Conservation (phyloP, 2,113 vertebrate species). For the Acrocephalus kingi region DNA sequence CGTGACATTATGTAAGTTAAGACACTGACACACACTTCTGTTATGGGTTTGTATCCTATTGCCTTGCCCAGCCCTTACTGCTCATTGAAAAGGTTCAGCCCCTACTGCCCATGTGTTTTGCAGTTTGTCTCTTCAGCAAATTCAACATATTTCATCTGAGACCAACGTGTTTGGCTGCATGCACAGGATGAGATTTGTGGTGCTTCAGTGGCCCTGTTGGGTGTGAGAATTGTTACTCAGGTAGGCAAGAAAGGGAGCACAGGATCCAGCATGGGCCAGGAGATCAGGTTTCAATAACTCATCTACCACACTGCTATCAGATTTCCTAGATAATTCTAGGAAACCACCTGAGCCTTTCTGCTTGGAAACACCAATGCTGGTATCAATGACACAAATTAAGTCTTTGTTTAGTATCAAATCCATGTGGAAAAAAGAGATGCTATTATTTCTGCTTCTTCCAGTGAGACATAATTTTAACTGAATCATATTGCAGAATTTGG, state of each 20-base stretch:
- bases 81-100: not conserved
- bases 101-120: not conserved
- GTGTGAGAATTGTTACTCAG: not conserved
- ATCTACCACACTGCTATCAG: not conserved
- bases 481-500: not conserved
- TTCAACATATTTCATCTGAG: not conserved
- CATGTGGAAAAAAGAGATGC: not conserved
- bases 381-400: not conserved
- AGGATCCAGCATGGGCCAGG: not conserved
- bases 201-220: not conserved
- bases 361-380: not conserved
- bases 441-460: not conserved
- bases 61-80: not conserved
- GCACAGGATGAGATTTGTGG: not conserved
- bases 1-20: not conserved
- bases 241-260: not conserved
- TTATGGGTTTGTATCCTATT: not conserved
- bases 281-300: not conserved
- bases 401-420: not conserved
- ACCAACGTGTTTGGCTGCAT: fast-evolving
- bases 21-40: not conserved
- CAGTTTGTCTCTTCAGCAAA: not conserved
- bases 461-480: not conserved
- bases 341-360: not conserved
- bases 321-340: not conserved